Base-by-base conservation (phyloP, 2,888 invertebrate species). In the Apamea crenata region DNA sequence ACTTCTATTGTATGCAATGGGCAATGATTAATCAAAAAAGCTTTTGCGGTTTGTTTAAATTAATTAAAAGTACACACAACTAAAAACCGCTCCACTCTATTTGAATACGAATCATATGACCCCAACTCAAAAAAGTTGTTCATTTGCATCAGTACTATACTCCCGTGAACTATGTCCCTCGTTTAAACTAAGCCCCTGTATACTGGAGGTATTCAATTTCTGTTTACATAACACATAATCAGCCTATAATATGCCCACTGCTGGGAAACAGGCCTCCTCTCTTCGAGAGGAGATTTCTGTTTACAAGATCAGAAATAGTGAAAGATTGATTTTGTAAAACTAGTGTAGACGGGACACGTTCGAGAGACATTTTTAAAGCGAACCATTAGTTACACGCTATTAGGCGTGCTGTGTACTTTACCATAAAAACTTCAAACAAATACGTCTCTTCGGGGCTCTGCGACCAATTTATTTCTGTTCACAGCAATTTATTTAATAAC, bases 371-470 rank as follows among this genome's bases (percentile, higher is more conserved):
- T 63, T 75, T 56, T 56, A 69, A 80, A 74, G 32, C 18, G 50
- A 25, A 70, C 44, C 74, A 86, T 86, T 85, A 80, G 83, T 80
- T 61, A 65, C 74, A 68, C 68, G 74, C 61, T 79, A 84, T 86
- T 75, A 50, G 36, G 65, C 61, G 74, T 67, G 72, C 59, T 40
- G 61, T 66, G 63, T 85, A 56, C 77, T 81, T 68, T 86, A 40
- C 74, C 74, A 86, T 80, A 56, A 77, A 80, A 83, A 86, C 85
- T 85, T 87, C 86, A 80, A 83, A 87, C 79, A 74, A 80, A 88
- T 80, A 74, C 71, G 78, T 84, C 80, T 77, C 80, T n/a, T 61
- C 66, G 77, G 80, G 73, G 78, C 68, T 74, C 73, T 79, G 36
- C 82, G 77, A 71, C 66, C 82, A 87, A 88, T 85, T 85, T 85